Base-by-base conservation (phyloP, 2,797 vertebrate genomes). In the Cuculus canorus region DNA sequence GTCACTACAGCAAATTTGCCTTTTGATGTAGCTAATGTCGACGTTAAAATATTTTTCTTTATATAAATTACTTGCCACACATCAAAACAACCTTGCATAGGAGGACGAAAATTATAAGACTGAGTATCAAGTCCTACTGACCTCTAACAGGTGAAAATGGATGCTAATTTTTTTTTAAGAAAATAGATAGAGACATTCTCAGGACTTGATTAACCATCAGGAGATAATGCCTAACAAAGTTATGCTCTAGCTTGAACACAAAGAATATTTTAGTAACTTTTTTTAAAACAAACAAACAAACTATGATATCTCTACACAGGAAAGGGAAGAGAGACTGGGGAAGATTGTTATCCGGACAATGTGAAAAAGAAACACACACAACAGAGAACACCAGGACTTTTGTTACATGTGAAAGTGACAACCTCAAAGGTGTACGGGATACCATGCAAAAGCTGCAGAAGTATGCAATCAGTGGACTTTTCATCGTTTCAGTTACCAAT, bases 11-110 rank as follows among this genome's bases (percentile, higher is more conserved):
- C 95, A 95, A 86, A 95, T 97, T 95, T 97, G 96, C 97, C 80
- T 96, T 97, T 83, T 96, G 94, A 96, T 89, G 93, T 94, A 95
- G 97, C 95, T 93, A 87, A 96, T 96, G 97, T 80, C 96, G 95
- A 95, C n/a, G 82, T 91, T 96, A 97, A 97, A 97, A 94, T 91
- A 96, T 96, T 96, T 96, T 97, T 96, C 96, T 97, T 93, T 92
- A 94, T 64, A 96, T 73, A 97, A 97, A 94, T 96, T 93, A 95
- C 86, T 79, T 41, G 81, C 73, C 96, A 90, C 84, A 78, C 84
- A 93, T 95, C 93, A 94, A 97, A 98, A 97, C 90, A 94, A 97
- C 97, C 96, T 97, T 96, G 92, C 72, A 78, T 28, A 48, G 82
- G 92, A 88, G 63, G 47, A 90, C 59, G 92, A 86, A 83, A 95